Conservation (phyloP, 1,140 invertebrate species). For the Drosophila littoralis region DNA sequence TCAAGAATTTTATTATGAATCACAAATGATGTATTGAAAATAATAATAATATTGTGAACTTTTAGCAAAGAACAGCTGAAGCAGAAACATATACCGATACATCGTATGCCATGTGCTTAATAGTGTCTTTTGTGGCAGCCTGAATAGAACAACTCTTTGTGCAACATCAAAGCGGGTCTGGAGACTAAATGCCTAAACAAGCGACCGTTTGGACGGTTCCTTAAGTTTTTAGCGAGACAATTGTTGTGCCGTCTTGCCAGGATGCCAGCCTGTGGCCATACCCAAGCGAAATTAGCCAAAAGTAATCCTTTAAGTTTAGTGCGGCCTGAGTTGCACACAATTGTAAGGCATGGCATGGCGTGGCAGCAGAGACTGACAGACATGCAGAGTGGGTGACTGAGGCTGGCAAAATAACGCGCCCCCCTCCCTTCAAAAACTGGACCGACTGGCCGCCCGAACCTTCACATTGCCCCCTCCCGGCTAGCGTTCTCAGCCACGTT, state of each 20-base stretch:
- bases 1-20: too few relatives aligned
- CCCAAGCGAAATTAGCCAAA: slow-evolving; percentile 76
- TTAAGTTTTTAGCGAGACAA: slow-evolving; percentile 21
- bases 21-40: too few relatives aligned
- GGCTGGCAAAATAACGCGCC: slow-evolving; percentile 2
- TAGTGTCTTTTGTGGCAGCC: not conserved
- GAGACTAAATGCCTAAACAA: slow-evolving; percentile 14
- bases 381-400: not conserved
- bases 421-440: slow-evolving; percentile 5
- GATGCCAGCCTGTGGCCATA: slow-evolving; percentile 4
- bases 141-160: slow-evolving; percentile 4
- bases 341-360: slow-evolving; percentile 38
- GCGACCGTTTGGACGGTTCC: slow-evolving; percentile 17
- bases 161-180: slow-evolving; percentile 1
- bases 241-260: slow-evolving; percentile 28
- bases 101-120: not conserved
- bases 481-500: slow-evolving; percentile 70
- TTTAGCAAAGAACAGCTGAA: too few relatives aligned
- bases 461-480: not conserved
- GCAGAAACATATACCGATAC: too few relatives aligned
- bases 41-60: too few relatives aligned
- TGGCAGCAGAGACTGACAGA: slow-evolving; percentile 17
- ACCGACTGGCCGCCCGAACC: slow-evolving; percentile 14
- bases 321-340: slow-evolving; percentile 75
- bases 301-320: slow-evolving; percentile 81